phyloP scores from a whole-genome alignment of 2,888 invertebrate genomes.

The Steromphala cineraria region DNA sequence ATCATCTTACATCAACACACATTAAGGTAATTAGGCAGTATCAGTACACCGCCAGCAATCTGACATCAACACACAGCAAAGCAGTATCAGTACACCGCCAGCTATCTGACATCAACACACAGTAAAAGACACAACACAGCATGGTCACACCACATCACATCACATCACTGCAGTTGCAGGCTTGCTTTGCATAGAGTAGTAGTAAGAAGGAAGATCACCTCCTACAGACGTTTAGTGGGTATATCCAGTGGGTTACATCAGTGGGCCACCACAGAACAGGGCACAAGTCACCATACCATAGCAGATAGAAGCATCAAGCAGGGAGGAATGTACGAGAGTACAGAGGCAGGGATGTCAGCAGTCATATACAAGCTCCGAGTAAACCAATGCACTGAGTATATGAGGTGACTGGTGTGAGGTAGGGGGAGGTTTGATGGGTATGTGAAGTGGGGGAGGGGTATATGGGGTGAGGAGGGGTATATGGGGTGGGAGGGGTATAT shows the following conservation, averaged over 20 bases:
- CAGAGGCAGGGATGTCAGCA: too few species aligned
- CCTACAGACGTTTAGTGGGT: too few species aligned
- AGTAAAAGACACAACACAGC: conserved; percentile 1
- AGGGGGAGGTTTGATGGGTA: not conserved
- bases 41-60: too few species aligned
- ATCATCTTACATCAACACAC: not conserved
- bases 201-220: not conserved
- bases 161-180: conserved; percentile 15
- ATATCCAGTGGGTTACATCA: not conserved
- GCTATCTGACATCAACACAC: not conserved
- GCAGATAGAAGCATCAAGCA: not conserved
- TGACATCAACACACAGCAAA: too few species aligned
- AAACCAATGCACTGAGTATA: not conserved
- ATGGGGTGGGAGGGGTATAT: not conserved
- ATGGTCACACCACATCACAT: not conserved
- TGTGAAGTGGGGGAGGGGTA: too few species aligned
- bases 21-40: too few species aligned
- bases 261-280: conserved; percentile 16
- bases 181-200: conserved; percentile 22
- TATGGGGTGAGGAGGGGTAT: too few species aligned
- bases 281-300: conserved; percentile 21
- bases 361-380: not conserved
- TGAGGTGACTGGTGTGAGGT: not conserved
- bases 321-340: not conserved
- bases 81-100: too few species aligned